A percentile compares a stretch with the other conserved stretches of the same genome.
These are phyloP conservation scores for Micromussa lordhowensis DNA, from an alignment of 92 coral and sea anemone species.

Conservation along the genomic window DNA sequence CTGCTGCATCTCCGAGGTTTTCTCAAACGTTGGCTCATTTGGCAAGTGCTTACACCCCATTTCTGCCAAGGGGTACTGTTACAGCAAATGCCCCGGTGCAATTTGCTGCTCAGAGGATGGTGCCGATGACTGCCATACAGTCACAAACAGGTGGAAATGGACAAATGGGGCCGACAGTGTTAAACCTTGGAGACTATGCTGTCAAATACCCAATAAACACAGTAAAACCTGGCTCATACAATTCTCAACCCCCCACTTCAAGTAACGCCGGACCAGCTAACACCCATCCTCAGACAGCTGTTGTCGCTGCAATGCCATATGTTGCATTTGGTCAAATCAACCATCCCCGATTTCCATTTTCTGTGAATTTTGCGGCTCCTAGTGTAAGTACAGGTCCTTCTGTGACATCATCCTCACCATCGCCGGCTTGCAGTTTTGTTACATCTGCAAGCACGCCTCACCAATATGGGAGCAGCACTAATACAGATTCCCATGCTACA, in stretches of 20 bases:
- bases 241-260: slow-evolving; percentile 33
- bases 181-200: slow-evolving; percentile 56
- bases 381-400: slow-evolving; percentile 35
- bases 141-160: slow-evolving; percentile 61
- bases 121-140: slow-evolving; percentile 80
- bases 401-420: slow-evolving; percentile 22
- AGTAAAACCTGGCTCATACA: slow-evolving; percentile 54
- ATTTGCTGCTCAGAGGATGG: slow-evolving; percentile 83
- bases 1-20: slow-evolving; percentile 95
- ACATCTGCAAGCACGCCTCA: slow-evolving; percentile 31
- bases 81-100: slow-evolving; percentile 72
- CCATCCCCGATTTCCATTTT: slow-evolving; percentile 36
- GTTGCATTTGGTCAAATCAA: slow-evolving; percentile 60
- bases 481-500: slow-evolving; percentile 16
- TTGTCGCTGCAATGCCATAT: slow-evolving; percentile 67
- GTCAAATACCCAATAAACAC: slow-evolving; percentile 68
- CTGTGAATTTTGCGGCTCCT: slow-evolving; percentile 48
- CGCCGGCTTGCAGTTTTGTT: slow-evolving; percentile 21
- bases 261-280: slow-evolving; percentile 28
- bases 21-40: slow-evolving; percentile 94
- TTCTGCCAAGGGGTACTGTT: slow-evolving; percentile 73
- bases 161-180: slow-evolving; percentile 41
- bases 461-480: slow-evolving; percentile 22
- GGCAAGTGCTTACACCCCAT: slow-evolving; percentile 94
- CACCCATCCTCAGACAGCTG: slow-evolving; percentile 55